A percentile compares a stretch with the other conserved stretches of the same genome.
Conservation (phyloP, 2,888 invertebrate genomes). For the Leptura quadrifasciata region DNA sequence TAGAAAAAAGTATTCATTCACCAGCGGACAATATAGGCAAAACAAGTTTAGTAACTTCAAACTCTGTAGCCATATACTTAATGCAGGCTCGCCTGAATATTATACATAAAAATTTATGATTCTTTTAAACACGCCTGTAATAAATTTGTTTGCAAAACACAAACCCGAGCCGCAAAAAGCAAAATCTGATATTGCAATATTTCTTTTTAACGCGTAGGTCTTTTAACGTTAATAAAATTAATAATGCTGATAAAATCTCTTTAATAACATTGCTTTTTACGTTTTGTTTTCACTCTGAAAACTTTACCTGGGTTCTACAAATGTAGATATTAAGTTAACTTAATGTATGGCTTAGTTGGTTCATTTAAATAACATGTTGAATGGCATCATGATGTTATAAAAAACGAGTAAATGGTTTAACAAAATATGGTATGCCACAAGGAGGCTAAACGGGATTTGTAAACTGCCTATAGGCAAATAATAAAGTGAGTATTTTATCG, state of each 20-base stretch:
- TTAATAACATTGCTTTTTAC: slow-evolving; percentile 52
- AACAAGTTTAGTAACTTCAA: slow-evolving; percentile 44
- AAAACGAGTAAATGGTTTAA: slow-evolving; percentile 7
- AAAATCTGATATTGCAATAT: slow-evolving; percentile 59
- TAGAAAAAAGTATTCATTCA: slow-evolving; percentile 46
- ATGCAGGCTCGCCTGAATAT: slow-evolving; percentile 24
- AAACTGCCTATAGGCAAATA: not conserved
- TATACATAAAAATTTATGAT: slow-evolving; percentile 49
- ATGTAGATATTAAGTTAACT: slow-evolving; percentile 53
- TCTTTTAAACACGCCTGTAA: slow-evolving; percentile 48
- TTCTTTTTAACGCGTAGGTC: slow-evolving; percentile 58
- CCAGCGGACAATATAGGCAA: slow-evolving; percentile 37
- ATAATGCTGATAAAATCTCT: slow-evolving; percentile 56
- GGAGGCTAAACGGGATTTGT: not conserved
- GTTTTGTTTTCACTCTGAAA: slow-evolving; percentile 45
- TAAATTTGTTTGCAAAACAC: slow-evolving; percentile 53
- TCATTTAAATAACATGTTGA: slow-evolving; percentile 46
- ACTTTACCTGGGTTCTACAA: slow-evolving; percentile 48
- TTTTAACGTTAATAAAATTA: slow-evolving; percentile 57
- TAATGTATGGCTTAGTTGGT: slow-evolving; percentile 41
- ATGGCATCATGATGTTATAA: not conserved
- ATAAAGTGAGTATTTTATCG: not conserved
- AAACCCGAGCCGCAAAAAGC: slow-evolving; percentile 56
- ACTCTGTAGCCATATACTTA: slow-evolving; percentile 38
- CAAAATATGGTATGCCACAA: not conserved